phyloP scores from a whole-genome alignment of 2,113 vertebrate species.

The Ochotona curzoniae region DNA sequence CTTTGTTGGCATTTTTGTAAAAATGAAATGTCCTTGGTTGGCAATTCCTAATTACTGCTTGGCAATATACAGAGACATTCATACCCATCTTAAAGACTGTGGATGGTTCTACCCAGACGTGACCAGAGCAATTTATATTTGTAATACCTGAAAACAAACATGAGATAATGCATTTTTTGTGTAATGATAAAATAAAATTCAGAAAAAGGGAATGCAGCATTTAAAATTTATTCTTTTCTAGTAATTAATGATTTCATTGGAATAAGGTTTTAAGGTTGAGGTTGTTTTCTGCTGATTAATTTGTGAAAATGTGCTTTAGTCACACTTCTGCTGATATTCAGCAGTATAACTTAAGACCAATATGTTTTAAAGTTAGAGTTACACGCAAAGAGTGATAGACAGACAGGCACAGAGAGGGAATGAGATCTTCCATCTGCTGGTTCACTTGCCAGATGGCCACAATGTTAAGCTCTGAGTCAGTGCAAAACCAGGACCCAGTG shows the following conservation, averaged over 20 bases:
- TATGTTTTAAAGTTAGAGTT: too few species aligned
- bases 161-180: not conserved
- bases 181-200: conserved; percentile 12
- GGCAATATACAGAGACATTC: conserved; percentile 84
- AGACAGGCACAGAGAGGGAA: too few species aligned
- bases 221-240: conserved; percentile 15
- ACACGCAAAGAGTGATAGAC: too few species aligned
- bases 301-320: not conserved
- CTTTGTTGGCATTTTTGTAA: conserved; percentile 45
- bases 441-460: too few species aligned
- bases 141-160: conserved; percentile 73
- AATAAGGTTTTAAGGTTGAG: not conserved
- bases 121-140: conserved; percentile 77
- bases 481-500: too few species aligned
- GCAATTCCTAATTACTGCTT: conserved; percentile 68
- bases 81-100: conserved; percentile 80
- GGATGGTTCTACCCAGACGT: conserved; percentile 83
- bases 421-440: too few species aligned
- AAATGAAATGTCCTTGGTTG: conserved; percentile 62
- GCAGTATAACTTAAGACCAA: too few species aligned
- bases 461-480: too few species aligned
- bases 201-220: not conserved
- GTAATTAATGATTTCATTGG: conserved; percentile 6
- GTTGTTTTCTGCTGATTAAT: not conserved
- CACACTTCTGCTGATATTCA: not conserved